These are phyloP conservation scores for Rhimphoctona megacephalus DNA, from an alignment of 2,888 invertebrate genomes.

Conservation along the genomic window DNA sequence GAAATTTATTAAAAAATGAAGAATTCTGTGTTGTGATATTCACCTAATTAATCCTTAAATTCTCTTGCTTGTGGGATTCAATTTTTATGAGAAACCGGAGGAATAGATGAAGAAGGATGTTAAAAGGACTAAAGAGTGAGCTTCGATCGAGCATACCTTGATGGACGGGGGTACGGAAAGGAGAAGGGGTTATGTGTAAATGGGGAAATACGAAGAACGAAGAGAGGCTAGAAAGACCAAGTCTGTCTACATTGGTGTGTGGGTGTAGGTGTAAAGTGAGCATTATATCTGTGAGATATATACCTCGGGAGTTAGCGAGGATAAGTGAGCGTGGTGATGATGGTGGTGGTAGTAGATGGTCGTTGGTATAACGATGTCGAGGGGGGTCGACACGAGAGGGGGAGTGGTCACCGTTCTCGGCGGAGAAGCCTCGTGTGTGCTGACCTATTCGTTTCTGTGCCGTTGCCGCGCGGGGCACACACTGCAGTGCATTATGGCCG, in stretches of 20 bases:
- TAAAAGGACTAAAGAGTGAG: conserved; percentile 34
- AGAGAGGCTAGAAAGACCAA: conserved; percentile 55
- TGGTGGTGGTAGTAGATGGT: conserved; percentile 53
- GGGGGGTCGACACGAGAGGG: conserved; percentile 78
- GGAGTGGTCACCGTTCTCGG: conserved; percentile 82
- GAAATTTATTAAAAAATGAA: background rate
- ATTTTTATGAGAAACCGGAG: conserved; percentile 21
- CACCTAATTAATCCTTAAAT: background rate
- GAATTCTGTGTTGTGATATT: background rate
- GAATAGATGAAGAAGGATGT: conserved; percentile 13
- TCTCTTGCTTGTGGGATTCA: background rate
- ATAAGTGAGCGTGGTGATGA: conserved; percentile 54
- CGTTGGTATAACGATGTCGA: conserved; percentile 76
- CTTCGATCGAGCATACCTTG: conserved; percentile 38
- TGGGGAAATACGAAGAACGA: conserved; percentile 54
- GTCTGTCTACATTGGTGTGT: conserved; percentile 37
- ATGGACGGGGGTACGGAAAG: conserved; percentile 18
- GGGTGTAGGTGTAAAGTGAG: conserved; percentile 80
- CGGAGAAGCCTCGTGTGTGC: conserved; percentile 79
- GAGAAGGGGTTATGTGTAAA: conserved; percentile 56
- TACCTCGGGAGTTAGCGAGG: conserved; percentile 38
- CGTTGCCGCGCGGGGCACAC: conserved; percentile 71
- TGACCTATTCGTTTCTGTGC: conserved; percentile 84
- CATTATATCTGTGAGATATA: conserved; percentile 72
- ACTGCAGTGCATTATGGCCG: conserved; percentile 83